Conservation (phyloP, 2,888 invertebrate species). For the Branchinecta sandiegonensis region DNA sequence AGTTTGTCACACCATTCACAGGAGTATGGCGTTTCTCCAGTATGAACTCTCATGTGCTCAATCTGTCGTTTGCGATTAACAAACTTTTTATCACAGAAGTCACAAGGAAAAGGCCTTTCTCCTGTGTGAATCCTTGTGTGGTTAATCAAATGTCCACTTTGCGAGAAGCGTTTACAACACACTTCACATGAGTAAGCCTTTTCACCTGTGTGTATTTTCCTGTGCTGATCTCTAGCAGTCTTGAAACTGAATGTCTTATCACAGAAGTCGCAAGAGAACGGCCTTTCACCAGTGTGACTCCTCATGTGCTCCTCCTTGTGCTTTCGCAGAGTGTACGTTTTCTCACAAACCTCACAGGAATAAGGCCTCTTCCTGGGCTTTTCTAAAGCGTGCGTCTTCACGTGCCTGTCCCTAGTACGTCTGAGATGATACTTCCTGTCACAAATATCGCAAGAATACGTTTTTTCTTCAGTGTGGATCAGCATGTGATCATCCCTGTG, state of each 20-base stretch:
- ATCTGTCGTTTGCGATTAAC: neutral
- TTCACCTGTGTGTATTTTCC: conserved; percentile 16
- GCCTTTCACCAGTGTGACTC: conserved; percentile 20
- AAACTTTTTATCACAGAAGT: neutral
- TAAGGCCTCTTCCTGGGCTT: neutral
- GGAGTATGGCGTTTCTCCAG: too few species aligned
- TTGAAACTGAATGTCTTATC: conserved; percentile 1
- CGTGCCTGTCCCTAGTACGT: neutral
- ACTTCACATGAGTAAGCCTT: conserved; percentile 16
- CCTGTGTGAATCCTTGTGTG: conserved; percentile 13
- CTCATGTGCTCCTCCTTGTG: neutral
- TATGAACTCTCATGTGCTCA: too few species aligned
- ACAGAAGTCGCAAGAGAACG: conserved; percentile 18
- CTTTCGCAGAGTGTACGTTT: conserved; percentile 7
- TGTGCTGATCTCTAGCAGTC: neutral
- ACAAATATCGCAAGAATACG: conserved; percentile 18
- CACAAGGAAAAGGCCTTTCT: conserved; percentile 10
- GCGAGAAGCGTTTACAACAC: conserved; percentile 7
- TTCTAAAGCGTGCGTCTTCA: conserved; percentile 17
- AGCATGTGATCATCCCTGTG: neutral
- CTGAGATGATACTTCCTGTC: neutral
- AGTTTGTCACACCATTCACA: too few species aligned
- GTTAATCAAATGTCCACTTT: neutral
- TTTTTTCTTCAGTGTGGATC: conserved; percentile 16
- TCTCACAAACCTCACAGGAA: conserved; percentile 18